phyloP scores from a whole-genome alignment of 2,888 invertebrate genomes.

The Epicampocera succincta region DNA sequence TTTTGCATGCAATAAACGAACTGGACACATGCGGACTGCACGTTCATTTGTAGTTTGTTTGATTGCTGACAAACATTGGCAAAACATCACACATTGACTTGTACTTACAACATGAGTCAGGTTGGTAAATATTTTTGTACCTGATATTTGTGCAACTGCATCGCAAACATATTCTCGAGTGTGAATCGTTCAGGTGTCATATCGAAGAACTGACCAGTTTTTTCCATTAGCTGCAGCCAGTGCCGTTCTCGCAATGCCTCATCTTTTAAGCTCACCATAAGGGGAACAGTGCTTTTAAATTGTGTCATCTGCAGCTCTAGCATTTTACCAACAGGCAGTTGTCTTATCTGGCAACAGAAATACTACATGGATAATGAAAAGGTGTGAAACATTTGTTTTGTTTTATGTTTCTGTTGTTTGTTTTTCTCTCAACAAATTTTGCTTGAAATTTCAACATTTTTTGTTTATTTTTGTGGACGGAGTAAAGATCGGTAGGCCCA shows the following conservation, averaged over 20 bases:
- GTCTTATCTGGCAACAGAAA: slow-evolving; percentile 78
- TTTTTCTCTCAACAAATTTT: no score
- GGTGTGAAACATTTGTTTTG: no score
- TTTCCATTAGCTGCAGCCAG: slow-evolving; percentile 93
- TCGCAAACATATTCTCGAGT: slow-evolving; percentile 94
- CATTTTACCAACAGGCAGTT: slow-evolving; percentile 85
- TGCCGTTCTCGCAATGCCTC: slow-evolving; percentile 94
- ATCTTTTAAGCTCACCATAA: slow-evolving; percentile 95
- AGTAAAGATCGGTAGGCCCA: no score
- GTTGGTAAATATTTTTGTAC: slow-evolving; percentile 76
- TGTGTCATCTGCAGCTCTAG: slow-evolving; percentile 93
- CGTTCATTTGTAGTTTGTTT: slow-evolving; percentile 6
- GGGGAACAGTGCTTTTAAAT: slow-evolving; percentile 92
- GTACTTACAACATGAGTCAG: background rate
- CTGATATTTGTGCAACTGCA: slow-evolving; percentile 93
- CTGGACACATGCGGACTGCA: slow-evolving; percentile 1
- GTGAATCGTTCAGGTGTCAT: slow-evolving; percentile 95
- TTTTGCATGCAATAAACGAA: slow-evolving; percentile 15
- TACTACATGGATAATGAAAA: no score
- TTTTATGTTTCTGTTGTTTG: no score
- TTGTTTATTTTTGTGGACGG: no score
- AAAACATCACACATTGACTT: background rate
- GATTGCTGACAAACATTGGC: slow-evolving; percentile 13
- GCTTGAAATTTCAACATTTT: no score
- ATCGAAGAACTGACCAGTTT: slow-evolving; percentile 91